These are phyloP conservation scores for Diplogasteroides magnus DNA, from an alignment of 1,140 invertebrate genomes.

Conservation along the genomic window DNA sequence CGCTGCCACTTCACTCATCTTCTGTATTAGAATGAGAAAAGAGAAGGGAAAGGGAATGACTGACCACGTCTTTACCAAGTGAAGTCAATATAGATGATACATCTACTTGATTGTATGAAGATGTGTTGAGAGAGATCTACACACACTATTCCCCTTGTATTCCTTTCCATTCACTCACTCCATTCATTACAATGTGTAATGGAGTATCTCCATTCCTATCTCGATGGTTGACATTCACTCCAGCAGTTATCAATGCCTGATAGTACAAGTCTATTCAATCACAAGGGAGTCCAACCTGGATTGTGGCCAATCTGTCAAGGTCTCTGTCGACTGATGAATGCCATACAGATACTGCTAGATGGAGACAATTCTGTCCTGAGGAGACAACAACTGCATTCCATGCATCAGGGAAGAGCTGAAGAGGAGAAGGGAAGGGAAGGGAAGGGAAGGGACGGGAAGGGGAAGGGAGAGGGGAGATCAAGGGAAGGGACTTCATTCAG, in stretches of 20 bases:
- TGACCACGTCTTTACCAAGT: not conserved
- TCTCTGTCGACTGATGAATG: not conserved
- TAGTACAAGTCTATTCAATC: not conserved
- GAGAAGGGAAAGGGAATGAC: too few relatives aligned
- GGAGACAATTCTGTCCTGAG: not conserved
- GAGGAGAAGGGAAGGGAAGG: not conserved
- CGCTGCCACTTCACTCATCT: not conserved
- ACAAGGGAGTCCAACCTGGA: constrained; percentile 9
- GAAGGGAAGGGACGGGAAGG: not conserved
- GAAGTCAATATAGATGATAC: not conserved
- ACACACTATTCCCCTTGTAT: too few relatives aligned
- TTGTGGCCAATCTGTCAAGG: not conserved
- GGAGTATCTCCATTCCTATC: not conserved
- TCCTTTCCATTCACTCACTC: too few relatives aligned
- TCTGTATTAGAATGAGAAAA: not conserved
- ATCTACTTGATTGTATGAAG: too few relatives aligned
- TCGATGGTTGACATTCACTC: not conserved
- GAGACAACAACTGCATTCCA: not conserved
- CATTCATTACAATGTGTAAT: not conserved
- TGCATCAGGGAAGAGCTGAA: not conserved
- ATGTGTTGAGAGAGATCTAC: too few relatives aligned
- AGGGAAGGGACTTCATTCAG: not conserved
- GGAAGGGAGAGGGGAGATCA: not conserved
- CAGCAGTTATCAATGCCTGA: not conserved
- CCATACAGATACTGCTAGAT: not conserved